Conservation (phyloP, 2,888 invertebrate genomes). For the Chaetogeoica ovagalla region DNA sequence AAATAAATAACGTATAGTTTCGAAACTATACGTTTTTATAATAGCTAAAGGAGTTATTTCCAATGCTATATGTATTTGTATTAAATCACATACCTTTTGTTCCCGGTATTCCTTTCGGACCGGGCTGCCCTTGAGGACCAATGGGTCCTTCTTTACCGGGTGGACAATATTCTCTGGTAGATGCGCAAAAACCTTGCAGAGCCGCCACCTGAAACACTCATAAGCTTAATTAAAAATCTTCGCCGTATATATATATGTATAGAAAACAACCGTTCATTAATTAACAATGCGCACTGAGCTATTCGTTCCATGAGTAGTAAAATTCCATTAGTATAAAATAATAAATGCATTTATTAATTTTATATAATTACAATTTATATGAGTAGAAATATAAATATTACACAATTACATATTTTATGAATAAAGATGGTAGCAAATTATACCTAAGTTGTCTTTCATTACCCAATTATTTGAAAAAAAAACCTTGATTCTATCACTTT, state of each 20-base stretch:
- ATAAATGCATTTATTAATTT: too few species aligned
- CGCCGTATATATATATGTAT: neutral
- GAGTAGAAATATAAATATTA: too few species aligned
- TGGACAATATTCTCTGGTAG: conserved; percentile 57
- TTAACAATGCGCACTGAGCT: neutral
- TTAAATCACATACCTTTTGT: conserved; percentile 57
- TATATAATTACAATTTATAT: too few species aligned
- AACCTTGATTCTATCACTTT: too few species aligned
- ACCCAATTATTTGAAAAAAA: too few species aligned
- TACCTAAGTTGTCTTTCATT: too few species aligned
- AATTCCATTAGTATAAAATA: too few species aligned
- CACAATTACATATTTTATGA: too few species aligned
- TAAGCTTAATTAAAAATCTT: conserved; percentile 55
- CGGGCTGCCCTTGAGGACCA: conserved; percentile 69
- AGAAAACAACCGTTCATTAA: neutral
- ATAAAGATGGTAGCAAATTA: too few species aligned
- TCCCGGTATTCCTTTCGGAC: conserved; percentile 71
- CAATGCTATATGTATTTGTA: neutral
- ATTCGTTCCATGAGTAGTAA: too few species aligned
- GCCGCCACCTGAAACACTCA: conserved; percentile 61
- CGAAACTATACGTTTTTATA: too few species aligned
- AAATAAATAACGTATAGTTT: neutral
- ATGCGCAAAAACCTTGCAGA: conserved; percentile 59
- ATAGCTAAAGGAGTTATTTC: neutral
- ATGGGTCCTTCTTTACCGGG: conserved; percentile 59